These are phyloP conservation scores for Ischnura elegans DNA, from an alignment of 2,888 invertebrate species.

Conservation along the genomic window DNA sequence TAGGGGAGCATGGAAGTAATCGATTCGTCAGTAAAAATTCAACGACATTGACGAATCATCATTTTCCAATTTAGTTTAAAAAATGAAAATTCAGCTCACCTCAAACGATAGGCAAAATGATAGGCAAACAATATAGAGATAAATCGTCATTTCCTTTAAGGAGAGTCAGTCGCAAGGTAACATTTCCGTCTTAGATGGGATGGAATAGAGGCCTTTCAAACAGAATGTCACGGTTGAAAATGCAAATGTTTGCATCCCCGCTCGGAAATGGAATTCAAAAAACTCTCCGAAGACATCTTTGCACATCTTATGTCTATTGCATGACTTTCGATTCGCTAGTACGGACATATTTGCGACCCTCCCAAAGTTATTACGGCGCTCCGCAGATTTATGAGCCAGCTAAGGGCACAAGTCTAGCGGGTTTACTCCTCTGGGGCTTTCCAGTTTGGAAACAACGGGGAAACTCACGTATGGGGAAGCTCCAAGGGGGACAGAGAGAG, in stretches of 20 bases:
- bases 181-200: too few species aligned
- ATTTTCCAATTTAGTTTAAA: too few species aligned
- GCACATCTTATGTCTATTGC: neutral
- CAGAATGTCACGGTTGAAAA: neutral
- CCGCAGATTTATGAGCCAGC: neutral
- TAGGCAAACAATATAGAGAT: too few species aligned
- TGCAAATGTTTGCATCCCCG: neutral
- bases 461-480: neutral
- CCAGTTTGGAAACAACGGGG: slow-evolving; percentile 32
- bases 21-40: too few species aligned
- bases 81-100: too few species aligned
- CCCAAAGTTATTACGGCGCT: neutral
- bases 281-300: neutral
- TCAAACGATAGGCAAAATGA: too few species aligned
- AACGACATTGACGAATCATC: too few species aligned
- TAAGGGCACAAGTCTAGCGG: slow-evolving; percentile 16
- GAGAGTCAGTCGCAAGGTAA: too few species aligned
- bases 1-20: too few species aligned
- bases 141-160: too few species aligned
- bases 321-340: neutral
- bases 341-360: neutral
- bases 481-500: too few species aligned
- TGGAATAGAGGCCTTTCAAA: too few species aligned
- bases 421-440: slow-evolving; percentile 27
- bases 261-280: neutral